A percentile compares a stretch with the other conserved stretches of the same genome.
These are phyloP conservation scores for Rhinopomastus cyanomelas DNA, from an alignment of 2,113 vertebrate species.

Conservation along the genomic window DNA sequence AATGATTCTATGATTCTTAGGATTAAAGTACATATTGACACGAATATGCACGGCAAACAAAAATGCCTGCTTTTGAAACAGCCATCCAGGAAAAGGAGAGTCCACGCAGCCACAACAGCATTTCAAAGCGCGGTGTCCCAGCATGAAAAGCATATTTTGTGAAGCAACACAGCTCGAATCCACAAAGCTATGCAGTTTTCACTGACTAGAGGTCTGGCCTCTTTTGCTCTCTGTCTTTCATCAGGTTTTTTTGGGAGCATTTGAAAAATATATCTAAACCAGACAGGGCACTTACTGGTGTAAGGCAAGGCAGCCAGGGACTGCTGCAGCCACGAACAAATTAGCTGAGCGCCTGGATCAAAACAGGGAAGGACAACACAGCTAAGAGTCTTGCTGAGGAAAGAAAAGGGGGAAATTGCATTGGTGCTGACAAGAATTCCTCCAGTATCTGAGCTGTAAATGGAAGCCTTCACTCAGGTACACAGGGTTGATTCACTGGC, in stretches of 20 bases:
- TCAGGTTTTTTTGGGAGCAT: neutral
- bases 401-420: neutral
- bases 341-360: neutral
- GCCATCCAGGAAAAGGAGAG: neutral
- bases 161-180: neutral
- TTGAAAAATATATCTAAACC: neutral
- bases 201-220: neutral
- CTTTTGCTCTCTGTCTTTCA: constrained; percentile 38
- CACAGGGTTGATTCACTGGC: neutral
- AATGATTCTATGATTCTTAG: too few species aligned
- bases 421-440: neutral
- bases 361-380: neutral
- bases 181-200: constrained; percentile 14
- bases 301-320: neutral
- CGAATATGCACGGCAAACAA: neutral
- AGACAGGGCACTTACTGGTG: neutral
- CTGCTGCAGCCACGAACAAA: neutral
- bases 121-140: neutral
- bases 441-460: neutral
- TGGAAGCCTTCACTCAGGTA: neutral
- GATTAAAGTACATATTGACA: neutral
- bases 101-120: neutral
- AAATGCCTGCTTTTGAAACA: constrained; percentile 26
- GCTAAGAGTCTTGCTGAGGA: neutral
- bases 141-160: neutral